phyloP scores from a whole-genome alignment of 2,888 invertebrate genomes.

The Caenorhabditis becei region DNA sequence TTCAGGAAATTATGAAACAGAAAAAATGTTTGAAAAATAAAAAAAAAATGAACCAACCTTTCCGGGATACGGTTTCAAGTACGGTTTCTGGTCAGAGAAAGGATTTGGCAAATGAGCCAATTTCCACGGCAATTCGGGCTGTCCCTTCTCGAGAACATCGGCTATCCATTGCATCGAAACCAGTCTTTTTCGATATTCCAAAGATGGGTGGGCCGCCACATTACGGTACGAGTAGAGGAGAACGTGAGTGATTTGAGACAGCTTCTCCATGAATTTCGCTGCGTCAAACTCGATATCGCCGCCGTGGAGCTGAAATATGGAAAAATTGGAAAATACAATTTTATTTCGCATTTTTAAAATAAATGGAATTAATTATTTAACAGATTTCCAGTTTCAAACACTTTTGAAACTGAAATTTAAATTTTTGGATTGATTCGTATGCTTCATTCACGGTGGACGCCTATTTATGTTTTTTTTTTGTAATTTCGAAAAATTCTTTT shows the following conservation, averaged over 20 bases:
- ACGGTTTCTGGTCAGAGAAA: conserved; percentile 23
- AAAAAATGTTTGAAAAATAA: too few relatives aligned
- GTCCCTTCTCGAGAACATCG: conserved; percentile 91
- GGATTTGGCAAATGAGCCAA: conserved; percentile 90
- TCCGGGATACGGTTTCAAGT: conserved; percentile 82
- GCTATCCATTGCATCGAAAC: conserved; percentile 93
- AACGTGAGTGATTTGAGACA: conserved; percentile 45
- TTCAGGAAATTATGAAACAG: too few relatives aligned
- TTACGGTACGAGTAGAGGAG: conserved; percentile 52
- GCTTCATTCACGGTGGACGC: too few relatives aligned
- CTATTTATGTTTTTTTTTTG: too few relatives aligned
- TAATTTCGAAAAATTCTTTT: too few relatives aligned
- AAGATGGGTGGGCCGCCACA: conserved; percentile 63
- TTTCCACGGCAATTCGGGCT: conserved; percentile 93
- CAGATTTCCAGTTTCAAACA: too few relatives aligned
- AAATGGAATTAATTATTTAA: too few relatives aligned
- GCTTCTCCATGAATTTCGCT: conserved; percentile 11
- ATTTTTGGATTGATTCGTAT: too few relatives aligned
- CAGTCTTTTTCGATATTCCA: conserved; percentile 84
- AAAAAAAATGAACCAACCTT: conserved; percentile 81
- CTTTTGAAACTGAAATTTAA: too few relatives aligned
- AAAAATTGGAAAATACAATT: too few relatives aligned
- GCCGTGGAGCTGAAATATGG: conserved; percentile 61
- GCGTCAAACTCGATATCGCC: conserved; percentile 68
- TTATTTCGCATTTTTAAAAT: too few relatives aligned